phyloP scores from a whole-genome alignment of 1,140 invertebrate species.

The Liolophura sinensis region DNA sequence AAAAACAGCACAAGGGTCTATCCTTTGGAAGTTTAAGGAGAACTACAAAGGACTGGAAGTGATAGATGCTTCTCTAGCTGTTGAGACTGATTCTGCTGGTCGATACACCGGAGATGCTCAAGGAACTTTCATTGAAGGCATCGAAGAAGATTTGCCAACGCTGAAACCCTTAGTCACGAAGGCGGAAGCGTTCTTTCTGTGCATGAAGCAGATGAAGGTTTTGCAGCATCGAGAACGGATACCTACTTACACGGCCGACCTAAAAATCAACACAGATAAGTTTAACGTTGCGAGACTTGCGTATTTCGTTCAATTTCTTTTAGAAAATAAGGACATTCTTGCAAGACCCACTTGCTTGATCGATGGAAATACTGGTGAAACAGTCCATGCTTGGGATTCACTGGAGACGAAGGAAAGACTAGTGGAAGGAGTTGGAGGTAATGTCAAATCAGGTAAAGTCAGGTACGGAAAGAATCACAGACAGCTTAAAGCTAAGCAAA shows the following conservation, averaged over 20 bases:
- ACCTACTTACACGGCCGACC: background rate
- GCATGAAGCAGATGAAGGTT: background rate
- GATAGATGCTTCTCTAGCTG: conserved; percentile 10
- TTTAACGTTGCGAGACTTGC: conserved; percentile 6
- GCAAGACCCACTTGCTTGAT: conserved; percentile 21
- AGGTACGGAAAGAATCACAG: conserved; percentile 21
- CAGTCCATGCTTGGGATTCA: conserved; percentile 16
- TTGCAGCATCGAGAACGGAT: background rate
- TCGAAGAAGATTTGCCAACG: conserved; percentile 8
- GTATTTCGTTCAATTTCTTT: conserved; percentile 15
- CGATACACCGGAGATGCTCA: conserved; percentile 15
- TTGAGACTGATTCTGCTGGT: conserved; percentile 12
- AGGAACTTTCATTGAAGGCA: conserved; percentile 9
- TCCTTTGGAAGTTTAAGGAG: conserved; percentile 8
- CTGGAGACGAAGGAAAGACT: conserved; percentile 16
- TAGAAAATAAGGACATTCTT: background rate
- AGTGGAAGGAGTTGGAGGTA: conserved; percentile 25
- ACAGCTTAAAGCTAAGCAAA: conserved; percentile 16
- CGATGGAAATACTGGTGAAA: conserved; percentile 19
- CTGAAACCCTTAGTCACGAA: conserved; percentile 5
- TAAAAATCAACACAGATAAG: conserved; percentile 4
- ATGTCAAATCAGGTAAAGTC: conserved; percentile 27
- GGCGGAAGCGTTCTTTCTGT: conserved; percentile 3
- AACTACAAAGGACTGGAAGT: conserved; percentile 21
- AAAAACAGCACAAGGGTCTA: too few species aligned